Conservation (phyloP, 2,888 invertebrate species). For the Chymomyza caudatula region DNA sequence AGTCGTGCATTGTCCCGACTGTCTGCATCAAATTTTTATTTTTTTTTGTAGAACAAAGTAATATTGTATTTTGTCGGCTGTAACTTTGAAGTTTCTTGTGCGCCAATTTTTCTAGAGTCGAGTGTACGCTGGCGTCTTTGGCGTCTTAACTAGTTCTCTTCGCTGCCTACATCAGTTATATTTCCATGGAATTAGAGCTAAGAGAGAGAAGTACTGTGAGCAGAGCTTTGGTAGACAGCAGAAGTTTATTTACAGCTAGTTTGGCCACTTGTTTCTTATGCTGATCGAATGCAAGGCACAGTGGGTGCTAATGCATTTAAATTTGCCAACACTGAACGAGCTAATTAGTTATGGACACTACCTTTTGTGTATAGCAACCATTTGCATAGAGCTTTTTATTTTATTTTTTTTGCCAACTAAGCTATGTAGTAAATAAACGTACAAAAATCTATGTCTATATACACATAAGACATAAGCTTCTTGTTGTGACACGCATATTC, state of each 20-base stretch:
- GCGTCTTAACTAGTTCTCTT: neutral
- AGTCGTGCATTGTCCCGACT: too few relatives aligned
- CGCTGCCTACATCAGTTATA: too few relatives aligned
- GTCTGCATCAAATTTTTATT: too few relatives aligned
- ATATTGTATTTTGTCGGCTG: neutral
- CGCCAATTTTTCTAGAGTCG: neutral
- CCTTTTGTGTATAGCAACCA: neutral
- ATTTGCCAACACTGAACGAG: neutral
- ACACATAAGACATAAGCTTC: neutral
- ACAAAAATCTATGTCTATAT: neutral
- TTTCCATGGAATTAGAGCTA: neutral
- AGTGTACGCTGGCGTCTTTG: neutral
- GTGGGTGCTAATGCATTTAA: neutral
- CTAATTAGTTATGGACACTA: neutral
- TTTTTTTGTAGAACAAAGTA: neutral
- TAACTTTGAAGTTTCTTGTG: neutral
- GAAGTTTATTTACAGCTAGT: neutral
- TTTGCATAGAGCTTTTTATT: neutral
- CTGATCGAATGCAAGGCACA: too few relatives aligned
- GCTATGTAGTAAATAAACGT: neutral
- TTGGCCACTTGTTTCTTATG: neutral
- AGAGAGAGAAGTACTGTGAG: neutral
- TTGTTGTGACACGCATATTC: neutral
- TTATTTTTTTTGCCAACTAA: too few relatives aligned
- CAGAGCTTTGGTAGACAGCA: neutral